Evolutionary conservation across 2,113 vertebrate genomes (phyloP).

Genomic region (Mastomys natalensis): DNA sequence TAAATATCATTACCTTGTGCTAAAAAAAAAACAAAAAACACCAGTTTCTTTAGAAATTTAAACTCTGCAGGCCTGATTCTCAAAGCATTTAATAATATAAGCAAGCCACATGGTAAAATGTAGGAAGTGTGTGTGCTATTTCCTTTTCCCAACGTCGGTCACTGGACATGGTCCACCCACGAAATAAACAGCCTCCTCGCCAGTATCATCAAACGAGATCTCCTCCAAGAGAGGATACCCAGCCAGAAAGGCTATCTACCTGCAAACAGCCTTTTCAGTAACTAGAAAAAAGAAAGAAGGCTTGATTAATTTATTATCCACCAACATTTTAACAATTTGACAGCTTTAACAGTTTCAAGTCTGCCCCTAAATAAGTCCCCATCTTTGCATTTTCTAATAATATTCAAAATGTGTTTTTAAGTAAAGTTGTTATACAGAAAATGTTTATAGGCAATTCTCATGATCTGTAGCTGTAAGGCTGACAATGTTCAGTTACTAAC

Average conservation of each 20-base stretch:
- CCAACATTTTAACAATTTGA: background rate
- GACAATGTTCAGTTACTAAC: background rate
- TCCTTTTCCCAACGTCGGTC: background rate
- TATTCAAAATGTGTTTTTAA: background rate
- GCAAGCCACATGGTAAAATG: background rate
- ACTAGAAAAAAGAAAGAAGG: background rate
- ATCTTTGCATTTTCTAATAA: background rate
- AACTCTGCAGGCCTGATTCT: background rate
- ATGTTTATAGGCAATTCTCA: background rate
- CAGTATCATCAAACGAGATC: background rate
- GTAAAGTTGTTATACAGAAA: background rate
- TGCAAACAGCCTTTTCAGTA: background rate
- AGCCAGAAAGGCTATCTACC: background rate
- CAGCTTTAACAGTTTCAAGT: background rate
- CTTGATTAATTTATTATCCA: background rate
- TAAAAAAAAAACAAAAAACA: background rate
- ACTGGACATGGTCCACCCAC: background rate
- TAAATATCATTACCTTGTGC: background rate
- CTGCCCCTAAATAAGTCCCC: background rate
- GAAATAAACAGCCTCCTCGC: background rate
- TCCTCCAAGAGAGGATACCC: background rate
- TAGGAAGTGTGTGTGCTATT: background rate
- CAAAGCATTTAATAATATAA: background rate
- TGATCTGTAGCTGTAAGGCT: background rate
- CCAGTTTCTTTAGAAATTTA: background rate